Evolutionary conservation across 1,140 invertebrate species (phyloP).

Genomic region (Eufriesea mexicana): DNA sequence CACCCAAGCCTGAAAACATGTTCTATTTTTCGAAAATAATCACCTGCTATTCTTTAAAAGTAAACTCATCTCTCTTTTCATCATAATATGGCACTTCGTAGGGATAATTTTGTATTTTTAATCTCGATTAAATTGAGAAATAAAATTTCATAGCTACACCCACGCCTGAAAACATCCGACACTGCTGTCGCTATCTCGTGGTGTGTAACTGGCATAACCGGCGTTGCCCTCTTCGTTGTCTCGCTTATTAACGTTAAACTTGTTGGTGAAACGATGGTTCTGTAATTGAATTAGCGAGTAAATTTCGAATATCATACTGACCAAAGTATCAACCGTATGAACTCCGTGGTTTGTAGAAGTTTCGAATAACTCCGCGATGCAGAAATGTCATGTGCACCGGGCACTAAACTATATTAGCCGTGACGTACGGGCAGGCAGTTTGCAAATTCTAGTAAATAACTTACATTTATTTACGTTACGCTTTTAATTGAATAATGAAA

Average conservation of each 20-base stretch:
- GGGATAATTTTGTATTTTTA: too few species aligned
- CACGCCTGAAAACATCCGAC: too few species aligned
- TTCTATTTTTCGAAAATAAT: too few species aligned
- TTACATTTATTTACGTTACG: too few species aligned
- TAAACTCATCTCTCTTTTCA: too few species aligned
- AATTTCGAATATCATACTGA: constrained; percentile 8
- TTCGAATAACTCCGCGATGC: neutral
- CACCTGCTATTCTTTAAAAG: too few species aligned
- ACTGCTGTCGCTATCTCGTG: too few species aligned
- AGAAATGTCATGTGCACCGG: neutral
- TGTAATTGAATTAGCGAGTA: neutral
- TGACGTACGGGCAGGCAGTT: neutral
- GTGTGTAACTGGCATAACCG: neutral
- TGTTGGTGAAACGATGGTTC: neutral
- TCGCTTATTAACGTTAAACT: neutral
- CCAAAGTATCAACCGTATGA: neutral
- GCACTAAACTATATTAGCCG: constrained; percentile 12
- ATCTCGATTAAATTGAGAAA: too few species aligned
- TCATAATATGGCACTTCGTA: too few species aligned
- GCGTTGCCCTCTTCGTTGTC: neutral
- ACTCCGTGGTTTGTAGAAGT: neutral
- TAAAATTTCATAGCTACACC: too few species aligned
- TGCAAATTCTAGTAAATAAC: neutral
- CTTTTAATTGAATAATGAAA: too few species aligned
- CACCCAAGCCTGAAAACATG: neutral